Base-by-base conservation (phyloP, 1,140 invertebrate genomes). In the Sarcophaga bullata region DNA sequence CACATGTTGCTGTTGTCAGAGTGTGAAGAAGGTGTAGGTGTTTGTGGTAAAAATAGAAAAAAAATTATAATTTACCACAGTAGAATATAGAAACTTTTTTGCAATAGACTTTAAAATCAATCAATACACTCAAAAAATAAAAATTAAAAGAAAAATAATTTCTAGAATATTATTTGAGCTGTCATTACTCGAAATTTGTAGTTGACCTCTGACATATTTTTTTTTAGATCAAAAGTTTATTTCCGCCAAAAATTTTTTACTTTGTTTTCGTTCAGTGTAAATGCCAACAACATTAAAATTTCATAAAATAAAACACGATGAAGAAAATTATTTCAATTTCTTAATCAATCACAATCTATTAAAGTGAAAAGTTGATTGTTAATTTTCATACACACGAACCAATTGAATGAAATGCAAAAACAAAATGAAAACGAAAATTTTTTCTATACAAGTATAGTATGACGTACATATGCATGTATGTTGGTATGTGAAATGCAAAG, bases 281-380 rank as follows among this genome's bases (percentile, higher is more conserved):
- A 68, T n/a, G 10, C 62, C 62, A 68, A 68, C 62, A 68, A 25
- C 75, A 78, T 78, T 78, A 78, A 78, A 78, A 19, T 78, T 78
- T 78, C 75, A 78, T 78, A 78, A 50, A 76, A 78, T 17, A 72
- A 37, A 37, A 37, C 25, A 37, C 25, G 25, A 25, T 19, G 62
- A 72, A 78, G 19, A 49, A 78, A 78, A 19, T 78, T 50, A 78
- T 78, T 78, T 78, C 75, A 78, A 78, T 78, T 78, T 78, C 75
- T 78, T 19, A 78, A 78, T 78, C 75, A 78, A 78, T 78, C 75
- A 52, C 49, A 78, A 78, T 78, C 75, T 25, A n/a, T 78, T 78
- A 25, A 78, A 50, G 75, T 78, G 75, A 78, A 78, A 78, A 78
- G 48, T 78, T 78, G 75, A 78, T 78, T 78, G 19, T 50, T 78